phyloP scores from a whole-genome alignment of 2,797 vertebrate genomes.

The Pseudochromis fuscus region DNA sequence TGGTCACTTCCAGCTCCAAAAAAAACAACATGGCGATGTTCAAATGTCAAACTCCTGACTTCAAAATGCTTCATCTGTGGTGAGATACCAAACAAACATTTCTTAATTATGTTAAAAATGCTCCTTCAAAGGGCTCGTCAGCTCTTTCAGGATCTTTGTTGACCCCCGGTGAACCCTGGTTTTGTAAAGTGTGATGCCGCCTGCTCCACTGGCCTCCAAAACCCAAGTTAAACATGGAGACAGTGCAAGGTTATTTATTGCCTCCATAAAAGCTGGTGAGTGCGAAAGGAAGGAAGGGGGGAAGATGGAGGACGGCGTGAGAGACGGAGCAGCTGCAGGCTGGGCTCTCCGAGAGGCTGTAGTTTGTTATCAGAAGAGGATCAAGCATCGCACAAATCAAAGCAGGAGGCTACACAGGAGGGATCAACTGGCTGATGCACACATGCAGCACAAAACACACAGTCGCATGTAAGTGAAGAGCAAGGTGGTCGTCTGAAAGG shows the following conservation, averaged over 20 bases:
- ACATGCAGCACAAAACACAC: constrained; percentile 26
- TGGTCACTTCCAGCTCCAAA: too few species aligned
- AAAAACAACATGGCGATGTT: too few species aligned
- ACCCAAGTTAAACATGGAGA: constrained; percentile 78
- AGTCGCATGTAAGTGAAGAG: constrained; percentile 14
- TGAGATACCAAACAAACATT: too few species aligned
- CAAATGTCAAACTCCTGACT: too few species aligned
- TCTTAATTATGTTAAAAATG: background rate
- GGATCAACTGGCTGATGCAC: constrained; percentile 23
- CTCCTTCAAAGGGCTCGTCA: background rate
- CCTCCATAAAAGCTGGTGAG: constrained; percentile 75
- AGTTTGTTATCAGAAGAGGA: constrained; percentile 74
- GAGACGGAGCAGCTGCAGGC: constrained; percentile 74
- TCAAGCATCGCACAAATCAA: constrained; percentile 72
- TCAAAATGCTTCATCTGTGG: too few species aligned
- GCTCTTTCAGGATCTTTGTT: constrained; percentile 20
- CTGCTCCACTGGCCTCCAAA: constrained; percentile 65
- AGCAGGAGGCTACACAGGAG: constrained; percentile 48
- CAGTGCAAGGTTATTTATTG: constrained; percentile 73
- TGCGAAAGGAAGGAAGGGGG: constrained; percentile 48
- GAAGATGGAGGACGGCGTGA: constrained; percentile 69
- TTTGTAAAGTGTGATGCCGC: constrained; percentile 54
- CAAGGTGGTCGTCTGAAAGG: constrained; percentile 18
- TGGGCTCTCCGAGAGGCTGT: constrained; percentile 55
- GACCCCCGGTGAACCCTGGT: constrained; percentile 49